Evolutionary conservation across 2,888 invertebrate species (phyloP).

Genomic region (Netelia inedita): DNA sequence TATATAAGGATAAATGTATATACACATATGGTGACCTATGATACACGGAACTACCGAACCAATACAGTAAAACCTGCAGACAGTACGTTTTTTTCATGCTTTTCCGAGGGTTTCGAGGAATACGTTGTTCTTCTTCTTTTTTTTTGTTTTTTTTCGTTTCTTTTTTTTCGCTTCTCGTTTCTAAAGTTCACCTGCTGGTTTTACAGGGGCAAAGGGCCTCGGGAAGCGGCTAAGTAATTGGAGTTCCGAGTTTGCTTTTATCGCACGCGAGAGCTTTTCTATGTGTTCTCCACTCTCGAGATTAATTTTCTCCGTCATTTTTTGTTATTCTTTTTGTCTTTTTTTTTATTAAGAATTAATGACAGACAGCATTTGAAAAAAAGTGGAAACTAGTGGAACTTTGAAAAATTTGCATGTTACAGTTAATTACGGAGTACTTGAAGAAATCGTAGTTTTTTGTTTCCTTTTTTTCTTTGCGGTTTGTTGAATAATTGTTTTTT

Average conservation of each 20-base stretch:
- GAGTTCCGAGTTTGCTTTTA: not conserved
- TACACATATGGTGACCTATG: constrained; percentile 14
- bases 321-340: not conserved
- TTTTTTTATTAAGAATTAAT: not conserved
- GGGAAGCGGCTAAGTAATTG: not conserved
- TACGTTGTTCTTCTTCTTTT: not conserved
- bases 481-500: not conserved
- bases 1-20: not conserved
- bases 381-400: not conserved
- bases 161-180: constrained; percentile 8
- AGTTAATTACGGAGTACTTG: too few relatives aligned
- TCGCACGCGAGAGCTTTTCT: not conserved
- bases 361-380: not conserved
- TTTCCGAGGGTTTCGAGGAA: not conserved
- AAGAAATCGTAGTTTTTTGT: too few relatives aligned
- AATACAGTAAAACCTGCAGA: constrained; percentile 46
- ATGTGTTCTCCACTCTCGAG: not conserved
- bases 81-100: constrained; percentile 18
- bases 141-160: constrained; percentile 6
- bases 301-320: not conserved
- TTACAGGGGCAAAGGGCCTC: not conserved
- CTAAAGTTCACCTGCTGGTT: not conserved
- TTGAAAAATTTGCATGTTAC: too few relatives aligned
- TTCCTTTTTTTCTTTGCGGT: too few relatives aligned
- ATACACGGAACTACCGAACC: constrained; percentile 22